Percentiles rank a stretch among this genome's conserved stretches.
These are phyloP conservation scores for Pelvicachromis taeniatus DNA, from an alignment of 2,113 vertebrate genomes.

Conservation along the genomic window DNA sequence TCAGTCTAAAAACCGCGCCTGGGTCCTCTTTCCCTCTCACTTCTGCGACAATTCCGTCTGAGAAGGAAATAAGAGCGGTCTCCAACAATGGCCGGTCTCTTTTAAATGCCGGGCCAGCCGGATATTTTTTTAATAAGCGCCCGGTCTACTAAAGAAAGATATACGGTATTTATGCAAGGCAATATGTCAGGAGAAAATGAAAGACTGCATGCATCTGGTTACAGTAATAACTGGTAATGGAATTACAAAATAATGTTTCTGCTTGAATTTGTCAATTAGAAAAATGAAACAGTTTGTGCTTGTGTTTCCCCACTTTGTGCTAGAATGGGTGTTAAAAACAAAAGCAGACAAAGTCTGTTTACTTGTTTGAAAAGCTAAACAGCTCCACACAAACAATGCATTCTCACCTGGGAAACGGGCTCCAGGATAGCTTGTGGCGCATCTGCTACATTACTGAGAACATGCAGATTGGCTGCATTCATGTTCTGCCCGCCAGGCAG, in stretches of 20 bases:
- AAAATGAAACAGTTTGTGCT: background rate
- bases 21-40: too few species aligned
- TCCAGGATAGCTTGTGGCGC: conserved; percentile 80
- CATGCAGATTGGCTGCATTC: conserved; percentile 82
- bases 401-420: conserved; percentile 77
- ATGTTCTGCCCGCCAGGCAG: conserved; percentile 82
- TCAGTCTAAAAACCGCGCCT: too few species aligned
- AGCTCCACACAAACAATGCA: background rate
- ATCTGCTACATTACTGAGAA: conserved; percentile 83
- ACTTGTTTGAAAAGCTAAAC: background rate
- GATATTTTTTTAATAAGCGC: too few species aligned
- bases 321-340: background rate
- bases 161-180: background rate
- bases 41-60: too few species aligned
- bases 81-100: too few species aligned
- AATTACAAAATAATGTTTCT: background rate
- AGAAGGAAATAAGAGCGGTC: too few species aligned
- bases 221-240: background rate
- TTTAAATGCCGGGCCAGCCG: too few species aligned
- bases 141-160: too few species aligned
- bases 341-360: background rate
- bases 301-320: background rate
- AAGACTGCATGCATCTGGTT: background rate
- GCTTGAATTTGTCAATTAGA: background rate
- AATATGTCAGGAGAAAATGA: background rate